These are phyloP conservation scores for Brachyhypopomus occidentalis DNA, from an alignment of 2,113 vertebrate species.

Conservation along the genomic window DNA sequence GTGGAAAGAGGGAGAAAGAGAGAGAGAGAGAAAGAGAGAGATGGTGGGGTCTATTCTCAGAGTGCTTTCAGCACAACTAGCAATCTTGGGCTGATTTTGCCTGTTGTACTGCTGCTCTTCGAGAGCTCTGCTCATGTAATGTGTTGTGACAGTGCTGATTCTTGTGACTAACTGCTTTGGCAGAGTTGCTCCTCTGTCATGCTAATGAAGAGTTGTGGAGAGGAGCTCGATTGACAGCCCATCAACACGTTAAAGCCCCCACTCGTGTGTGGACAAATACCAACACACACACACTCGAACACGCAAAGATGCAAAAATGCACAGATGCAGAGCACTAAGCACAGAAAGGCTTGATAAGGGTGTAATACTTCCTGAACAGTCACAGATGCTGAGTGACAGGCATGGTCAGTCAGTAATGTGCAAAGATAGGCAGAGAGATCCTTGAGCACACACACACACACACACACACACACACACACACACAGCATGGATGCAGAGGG, in stretches of 20 bases:
- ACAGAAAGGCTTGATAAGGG: slow-evolving; percentile 22
- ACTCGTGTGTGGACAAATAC: slow-evolving; percentile 11
- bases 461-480: slow-evolving; percentile 44
- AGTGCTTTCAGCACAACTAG: slow-evolving; percentile 61
- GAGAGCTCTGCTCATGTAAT: slow-evolving; percentile 70
- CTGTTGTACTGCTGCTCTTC: slow-evolving; percentile 62
- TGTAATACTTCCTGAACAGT: slow-evolving; percentile 38
- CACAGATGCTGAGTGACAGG: slow-evolving; percentile 50
- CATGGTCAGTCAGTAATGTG: slow-evolving; percentile 52
- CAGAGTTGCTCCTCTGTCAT: slow-evolving; percentile 72
- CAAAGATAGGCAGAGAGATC: slow-evolving; percentile 40
- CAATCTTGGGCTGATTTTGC: slow-evolving; percentile 45
- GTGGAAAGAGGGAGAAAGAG: slow-evolving; percentile 38
- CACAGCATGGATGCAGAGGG: slow-evolving; percentile 18
- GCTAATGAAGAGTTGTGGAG: slow-evolving; percentile 72
- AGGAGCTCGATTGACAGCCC: slow-evolving; percentile 68
- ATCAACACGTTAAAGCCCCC: slow-evolving; percentile 55
- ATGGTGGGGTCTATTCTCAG: slow-evolving; percentile 58
- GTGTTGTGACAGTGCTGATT: slow-evolving; percentile 77
- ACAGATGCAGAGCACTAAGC: slow-evolving; percentile 29
- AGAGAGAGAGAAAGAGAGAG: slow-evolving; percentile 38
- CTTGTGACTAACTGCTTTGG: slow-evolving; percentile 79
- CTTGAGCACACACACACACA: slow-evolving; percentile 29
- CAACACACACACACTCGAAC: slow-evolving; percentile 6
- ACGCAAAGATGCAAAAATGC: neutral